Conservation (phyloP, 1,140 invertebrate species). For the Harpegnathos saltator region DNA sequence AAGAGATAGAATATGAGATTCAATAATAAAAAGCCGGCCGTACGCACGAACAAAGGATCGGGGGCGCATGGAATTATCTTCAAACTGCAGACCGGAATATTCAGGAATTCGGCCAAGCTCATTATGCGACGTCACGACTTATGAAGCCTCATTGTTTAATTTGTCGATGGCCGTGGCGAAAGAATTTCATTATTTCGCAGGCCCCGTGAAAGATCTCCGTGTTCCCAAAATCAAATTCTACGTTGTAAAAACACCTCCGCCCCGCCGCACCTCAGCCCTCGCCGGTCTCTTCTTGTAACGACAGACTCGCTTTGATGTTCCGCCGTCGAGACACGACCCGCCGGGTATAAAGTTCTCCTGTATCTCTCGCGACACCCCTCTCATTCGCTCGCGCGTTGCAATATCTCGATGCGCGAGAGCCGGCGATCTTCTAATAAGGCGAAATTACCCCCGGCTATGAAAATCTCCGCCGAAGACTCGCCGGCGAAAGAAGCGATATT, state of each 20-base stretch:
- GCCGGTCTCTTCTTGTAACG: not conserved
- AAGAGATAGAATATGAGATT: constrained; percentile 34
- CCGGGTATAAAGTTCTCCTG: too few species aligned
- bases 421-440: not conserved
- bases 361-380: not conserved
- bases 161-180: constrained; percentile 22
- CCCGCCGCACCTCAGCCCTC: too few species aligned
- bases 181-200: constrained; percentile 8
- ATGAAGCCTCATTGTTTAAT: constrained; percentile 38
- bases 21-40: constrained; percentile 33
- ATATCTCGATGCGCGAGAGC: not conserved
- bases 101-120: constrained; percentile 21
- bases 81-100: constrained; percentile 7
- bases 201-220: not conserved
- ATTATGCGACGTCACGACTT: constrained; percentile 15
- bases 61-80: constrained; percentile 19
- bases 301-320: not conserved
- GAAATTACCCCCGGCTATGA: too few species aligned
- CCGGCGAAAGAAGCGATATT: too few species aligned
- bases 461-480: too few species aligned
- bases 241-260: not conserved
- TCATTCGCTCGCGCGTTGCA: not conserved
- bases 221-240: constrained; percentile 12
- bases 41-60: constrained; percentile 27
- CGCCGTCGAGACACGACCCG: too few species aligned